Percentiles rank a stretch among this genome's conserved stretches.
These are phyloP conservation scores for Dromius quadrimaculatus DNA, from an alignment of 2,888 invertebrate genomes.

Conservation along the genomic window DNA sequence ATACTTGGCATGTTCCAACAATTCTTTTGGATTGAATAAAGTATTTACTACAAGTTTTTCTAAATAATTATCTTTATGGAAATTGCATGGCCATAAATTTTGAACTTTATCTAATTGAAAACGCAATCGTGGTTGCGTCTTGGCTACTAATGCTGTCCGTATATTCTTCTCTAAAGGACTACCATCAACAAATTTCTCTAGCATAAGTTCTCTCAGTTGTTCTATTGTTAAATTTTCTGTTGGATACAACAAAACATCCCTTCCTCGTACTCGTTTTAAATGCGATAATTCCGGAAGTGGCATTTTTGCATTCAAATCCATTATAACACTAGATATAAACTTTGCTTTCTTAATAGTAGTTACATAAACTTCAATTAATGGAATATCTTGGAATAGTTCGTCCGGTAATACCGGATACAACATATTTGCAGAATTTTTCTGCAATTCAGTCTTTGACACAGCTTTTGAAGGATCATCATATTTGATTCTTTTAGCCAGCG, in stretches of 20 bases:
- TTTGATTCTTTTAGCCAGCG: constrained; percentile 58
- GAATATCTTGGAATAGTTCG: constrained; percentile 68
- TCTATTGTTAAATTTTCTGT: constrained; percentile 58
- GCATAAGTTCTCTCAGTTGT: constrained; percentile 65
- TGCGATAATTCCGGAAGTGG: constrained; percentile 76
- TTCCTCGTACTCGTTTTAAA: constrained; percentile 78
- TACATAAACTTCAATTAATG: constrained; percentile 71
- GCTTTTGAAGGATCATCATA: constrained; percentile 54
- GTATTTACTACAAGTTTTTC: constrained; percentile 75
- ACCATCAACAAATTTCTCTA: constrained; percentile 67
- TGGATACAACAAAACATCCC: constrained; percentile 71
- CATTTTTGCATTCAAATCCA: constrained; percentile 70
- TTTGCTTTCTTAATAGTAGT: constrained; percentile 73
- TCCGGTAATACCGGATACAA: constrained; percentile 69
- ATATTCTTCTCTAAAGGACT: constrained; percentile 69
- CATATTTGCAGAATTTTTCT: constrained; percentile 49
- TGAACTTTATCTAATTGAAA: constrained; percentile 74
- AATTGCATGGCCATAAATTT: constrained; percentile 84
- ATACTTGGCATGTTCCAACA: constrained; percentile 70
- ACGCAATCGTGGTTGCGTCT: constrained; percentile 73
- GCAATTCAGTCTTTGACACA: constrained; percentile 44
- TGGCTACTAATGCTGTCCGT: constrained; percentile 71
- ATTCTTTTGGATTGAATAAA: constrained; percentile 71
- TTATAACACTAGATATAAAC: constrained; percentile 74
- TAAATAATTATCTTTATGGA: constrained; percentile 82